Conservation (phyloP, 2,113 vertebrate genomes). For the Callocephalon fimbriatum region DNA sequence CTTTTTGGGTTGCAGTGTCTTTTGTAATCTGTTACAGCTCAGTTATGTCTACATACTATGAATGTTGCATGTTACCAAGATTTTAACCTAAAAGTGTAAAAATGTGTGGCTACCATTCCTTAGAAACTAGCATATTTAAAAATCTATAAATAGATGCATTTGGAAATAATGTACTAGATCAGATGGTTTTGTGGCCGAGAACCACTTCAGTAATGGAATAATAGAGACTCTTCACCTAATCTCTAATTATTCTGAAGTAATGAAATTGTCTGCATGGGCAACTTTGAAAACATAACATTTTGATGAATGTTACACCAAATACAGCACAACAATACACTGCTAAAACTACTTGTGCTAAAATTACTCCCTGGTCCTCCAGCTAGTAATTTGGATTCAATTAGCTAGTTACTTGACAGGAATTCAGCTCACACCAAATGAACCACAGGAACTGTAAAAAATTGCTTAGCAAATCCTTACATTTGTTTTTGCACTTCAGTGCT, state of each 20-base stretch:
- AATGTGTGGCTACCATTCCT: background rate
- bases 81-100: background rate
- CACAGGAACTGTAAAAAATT: background rate
- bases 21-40: background rate
- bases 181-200: background rate
- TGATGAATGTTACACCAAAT: background rate
- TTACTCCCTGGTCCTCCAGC: accelerated
- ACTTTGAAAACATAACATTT: background rate
- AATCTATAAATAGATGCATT: background rate
- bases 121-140: background rate
- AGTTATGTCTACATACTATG: background rate
- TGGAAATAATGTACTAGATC: background rate
- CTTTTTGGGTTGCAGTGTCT: background rate
- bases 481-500: background rate
- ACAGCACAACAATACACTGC: background rate
- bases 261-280: background rate
- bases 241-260: background rate
- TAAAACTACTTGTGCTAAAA: background rate
- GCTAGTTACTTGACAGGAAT: background rate
- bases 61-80: background rate
- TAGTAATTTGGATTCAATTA: background rate
- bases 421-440: background rate
- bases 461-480: background rate
- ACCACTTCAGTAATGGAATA: background rate
- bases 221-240: background rate